phyloP scores from a whole-genome alignment of 2,797 vertebrate genomes.

The Phoxinus dragarum region DNA sequence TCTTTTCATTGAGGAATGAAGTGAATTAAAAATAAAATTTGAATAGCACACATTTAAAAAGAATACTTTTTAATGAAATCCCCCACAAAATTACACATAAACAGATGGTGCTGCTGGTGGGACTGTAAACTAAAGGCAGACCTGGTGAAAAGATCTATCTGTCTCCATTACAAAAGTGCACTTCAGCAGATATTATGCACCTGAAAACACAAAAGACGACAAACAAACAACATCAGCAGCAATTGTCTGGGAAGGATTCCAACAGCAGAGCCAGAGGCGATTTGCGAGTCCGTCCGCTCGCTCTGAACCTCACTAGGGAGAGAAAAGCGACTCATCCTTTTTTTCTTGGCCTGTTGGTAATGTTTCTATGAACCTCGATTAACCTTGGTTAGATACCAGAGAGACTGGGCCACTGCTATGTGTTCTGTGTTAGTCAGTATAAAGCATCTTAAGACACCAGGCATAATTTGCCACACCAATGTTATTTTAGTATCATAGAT shows the following conservation, averaged over 20 bases:
- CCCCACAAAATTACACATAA: neutral
- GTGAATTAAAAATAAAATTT: too few species aligned
- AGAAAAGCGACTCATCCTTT: slow-evolving; percentile 13
- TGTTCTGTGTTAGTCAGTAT: neutral
- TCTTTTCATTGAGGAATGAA: too few species aligned
- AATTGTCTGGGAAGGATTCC: slow-evolving; percentile 5
- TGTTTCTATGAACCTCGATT: slow-evolving; percentile 17
- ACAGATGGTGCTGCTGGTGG: neutral
- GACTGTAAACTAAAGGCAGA: neutral
- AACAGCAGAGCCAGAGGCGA: neutral
- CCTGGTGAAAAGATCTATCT: slow-evolving; percentile 3
- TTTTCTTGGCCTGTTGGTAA: slow-evolving; percentile 5
- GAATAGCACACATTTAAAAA: neutral
- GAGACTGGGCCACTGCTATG: neutral
- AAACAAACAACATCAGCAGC: slow-evolving; percentile 30
- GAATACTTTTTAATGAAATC: neutral
- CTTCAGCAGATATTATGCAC: slow-evolving; percentile 14
- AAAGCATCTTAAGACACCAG: neutral
- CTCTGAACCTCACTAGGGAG: neutral
- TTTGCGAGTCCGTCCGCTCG: neutral
- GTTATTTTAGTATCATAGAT: neutral
- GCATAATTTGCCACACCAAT: neutral
- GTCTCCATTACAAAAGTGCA: slow-evolving; percentile 15
- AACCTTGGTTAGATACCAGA: slow-evolving; percentile 1
- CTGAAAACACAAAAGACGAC: slow-evolving; percentile 1